Evolutionary conservation across 2,113 vertebrate species (phyloP), one percentile per base, ranked within the genome.

Genomic region (Pao palembangensis): DNA sequence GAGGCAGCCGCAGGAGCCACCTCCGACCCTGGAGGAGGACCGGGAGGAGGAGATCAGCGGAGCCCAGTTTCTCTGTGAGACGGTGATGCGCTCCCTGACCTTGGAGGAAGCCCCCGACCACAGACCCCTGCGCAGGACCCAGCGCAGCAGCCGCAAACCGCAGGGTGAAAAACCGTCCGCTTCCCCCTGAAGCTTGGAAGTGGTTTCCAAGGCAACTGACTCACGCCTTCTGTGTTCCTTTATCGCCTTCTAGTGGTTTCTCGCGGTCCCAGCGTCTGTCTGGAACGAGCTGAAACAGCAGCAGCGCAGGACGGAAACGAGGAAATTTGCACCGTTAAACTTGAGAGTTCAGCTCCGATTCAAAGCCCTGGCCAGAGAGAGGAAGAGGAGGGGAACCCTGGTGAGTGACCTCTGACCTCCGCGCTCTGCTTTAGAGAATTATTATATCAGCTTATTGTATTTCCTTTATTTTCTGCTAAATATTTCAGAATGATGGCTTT

Each of bases 21-120:
- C 73, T 0, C 20, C 71, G 11, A 71, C 64, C 42, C 88, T 85
- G 19, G 95, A 96, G 28, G 96, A 96, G 48, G 95, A 96, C 64
- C 81, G 85, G 15, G 96, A 99, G 8, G 96, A 96, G 79, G 97
- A 98, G 64, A 94, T 99, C 84, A 99, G 97, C 3, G 95, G 97
- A 21, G 96, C 95, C 8, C 96, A 99, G 88, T 99, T 99, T 80
- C 94, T 98, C 20, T 99, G 94, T n/a, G 97, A 99, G 89, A 99
- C 96, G 0, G 93, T 99, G 1, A 98, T 99, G 73, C 93, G 96
- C 42, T 98, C 96, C 6, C 93, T 98, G 3, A 94, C 97, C 1
- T 69, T 98, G 72, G 97, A 99, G 81, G 96, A 97, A 46, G 94
- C 93, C 23, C 96, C 96, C 4, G 97, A 98, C 70, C 95, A 95